Evolutionary conservation across 2,113 vertebrate species (phyloP).

Genomic region (Sinosuthora webbiana): DNA sequence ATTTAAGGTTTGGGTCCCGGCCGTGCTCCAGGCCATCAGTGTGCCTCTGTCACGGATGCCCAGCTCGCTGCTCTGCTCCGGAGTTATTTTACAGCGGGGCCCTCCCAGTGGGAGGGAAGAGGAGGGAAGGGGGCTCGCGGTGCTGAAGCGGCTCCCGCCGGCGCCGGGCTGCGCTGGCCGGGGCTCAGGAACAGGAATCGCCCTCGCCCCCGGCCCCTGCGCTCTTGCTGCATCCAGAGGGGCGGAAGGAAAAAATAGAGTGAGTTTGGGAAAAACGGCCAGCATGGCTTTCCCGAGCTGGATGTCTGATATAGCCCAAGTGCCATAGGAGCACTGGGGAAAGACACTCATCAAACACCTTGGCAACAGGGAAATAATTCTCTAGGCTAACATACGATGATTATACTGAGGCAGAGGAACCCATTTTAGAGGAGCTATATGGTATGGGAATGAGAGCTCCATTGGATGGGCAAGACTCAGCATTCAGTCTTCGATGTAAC

Average conservation of each 20-base stretch:
- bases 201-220: rapidly evolving
- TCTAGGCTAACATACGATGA: background rate
- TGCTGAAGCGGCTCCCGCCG: background rate
- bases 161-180: background rate
- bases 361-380: background rate
- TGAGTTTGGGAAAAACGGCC: background rate
- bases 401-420: background rate
- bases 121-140: background rate
- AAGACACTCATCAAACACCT: rapidly evolving
- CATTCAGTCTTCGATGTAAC: background rate
- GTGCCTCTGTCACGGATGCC: background rate
- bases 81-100: rapidly evolving
- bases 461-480: background rate
- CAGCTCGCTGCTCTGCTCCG: background rate
- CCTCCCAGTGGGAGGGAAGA: rapidly evolving
- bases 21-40: background rate
- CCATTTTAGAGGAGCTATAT: background rate
- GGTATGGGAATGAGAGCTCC: background rate
- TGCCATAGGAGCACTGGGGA: background rate
- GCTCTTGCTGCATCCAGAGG: background rate
- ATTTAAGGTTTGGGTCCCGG: background rate
- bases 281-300: background rate
- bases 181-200: rapidly evolving
- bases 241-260: background rate
- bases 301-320: rapidly evolving